Evolutionary conservation across 2,888 invertebrate species (phyloP), one percentile per base, ranked within the genome.

Genomic region (Drosophila borborema): DNA sequence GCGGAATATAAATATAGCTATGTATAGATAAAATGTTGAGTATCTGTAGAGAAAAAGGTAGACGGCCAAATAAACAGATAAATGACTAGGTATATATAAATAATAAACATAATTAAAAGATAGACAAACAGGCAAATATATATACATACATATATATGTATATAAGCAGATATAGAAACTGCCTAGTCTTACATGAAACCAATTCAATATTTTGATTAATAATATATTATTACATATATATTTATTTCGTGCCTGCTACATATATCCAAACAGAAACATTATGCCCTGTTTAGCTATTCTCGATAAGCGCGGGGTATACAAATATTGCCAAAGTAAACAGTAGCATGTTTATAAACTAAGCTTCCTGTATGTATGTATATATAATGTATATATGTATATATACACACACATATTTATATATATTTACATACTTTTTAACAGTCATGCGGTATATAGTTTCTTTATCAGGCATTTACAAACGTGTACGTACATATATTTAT

Each of bases 381-480:
- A 28, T 12, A 48, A 23, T 55, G 9, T 58, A 28, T n/a, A n/a
- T n/a, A n/a, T n/a, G n/a, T n/a, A n/a, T n/a, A n/a, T 48, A 48
- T 53, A 60, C 53, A 55, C 18, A 40, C 54, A 16, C n/a, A 20
- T 20, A 20, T 20, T 14, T n/a, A 31, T 55, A 60, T 55, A 62
- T 54, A 58, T 62, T 43, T 34, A 75, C 58, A 28, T 12, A n/a
- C n/a, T 28, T 34, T 43, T 36, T 54, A 14, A 14, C 40, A 75
- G 63, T 58, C 64, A 54, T 75, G 60, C 73, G 73, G 51, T 65
- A 56, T 64, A 73, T 55, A 55, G 23, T 49, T 51, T 46, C 49
- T 65, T 77, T 77, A 77, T 77, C 77, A 38, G 36, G 20, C 59
- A 23, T 59, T 60, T 45, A 43, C 51, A 75, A 76, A 75, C 46